A percentile compares a stretch with the other conserved stretches of the same genome.
Conservation (phyloP, 2,797 vertebrate genomes). For the Coregonus suidteri region DNA sequence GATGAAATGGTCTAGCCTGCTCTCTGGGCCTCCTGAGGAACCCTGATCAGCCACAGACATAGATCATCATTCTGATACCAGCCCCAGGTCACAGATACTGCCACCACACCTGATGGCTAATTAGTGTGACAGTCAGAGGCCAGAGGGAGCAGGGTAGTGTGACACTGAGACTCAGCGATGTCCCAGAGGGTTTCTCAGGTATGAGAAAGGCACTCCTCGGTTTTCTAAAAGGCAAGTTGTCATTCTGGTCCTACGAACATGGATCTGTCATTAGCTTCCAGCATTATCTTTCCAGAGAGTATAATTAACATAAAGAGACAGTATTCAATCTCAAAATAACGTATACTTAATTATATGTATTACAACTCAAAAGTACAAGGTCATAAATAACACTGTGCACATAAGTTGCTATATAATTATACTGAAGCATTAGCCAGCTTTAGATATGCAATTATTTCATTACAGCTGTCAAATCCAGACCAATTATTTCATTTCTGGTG, state of each 20-base stretch:
- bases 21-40: too few relatives aligned
- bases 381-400: background rate
- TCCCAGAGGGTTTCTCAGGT: slow-evolving; percentile 5
- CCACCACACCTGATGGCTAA: background rate
- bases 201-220: background rate
- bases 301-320: background rate
- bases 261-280: too few relatives aligned
- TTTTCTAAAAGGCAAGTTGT: background rate
- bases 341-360: background rate
- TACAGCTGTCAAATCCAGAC: slow-evolving; percentile 49
- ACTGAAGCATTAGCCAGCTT: slow-evolving; percentile 44
- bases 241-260: background rate
- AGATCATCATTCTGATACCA: background rate
- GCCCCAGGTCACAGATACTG: slow-evolving; percentile 16
- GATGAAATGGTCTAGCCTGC: background rate
- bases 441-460: slow-evolving; percentile 38
- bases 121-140: background rate
- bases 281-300: too few relatives aligned
- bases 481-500: slow-evolving; percentile 40
- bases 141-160: background rate
- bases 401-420: slow-evolving; percentile 52
- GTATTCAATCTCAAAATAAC: slow-evolving; percentile 1
- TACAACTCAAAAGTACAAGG: background rate
- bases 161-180: background rate
- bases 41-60: background rate